Base-by-base conservation (phyloP, 2,888 invertebrate species). In the Xestobium rufovillosum region DNA sequence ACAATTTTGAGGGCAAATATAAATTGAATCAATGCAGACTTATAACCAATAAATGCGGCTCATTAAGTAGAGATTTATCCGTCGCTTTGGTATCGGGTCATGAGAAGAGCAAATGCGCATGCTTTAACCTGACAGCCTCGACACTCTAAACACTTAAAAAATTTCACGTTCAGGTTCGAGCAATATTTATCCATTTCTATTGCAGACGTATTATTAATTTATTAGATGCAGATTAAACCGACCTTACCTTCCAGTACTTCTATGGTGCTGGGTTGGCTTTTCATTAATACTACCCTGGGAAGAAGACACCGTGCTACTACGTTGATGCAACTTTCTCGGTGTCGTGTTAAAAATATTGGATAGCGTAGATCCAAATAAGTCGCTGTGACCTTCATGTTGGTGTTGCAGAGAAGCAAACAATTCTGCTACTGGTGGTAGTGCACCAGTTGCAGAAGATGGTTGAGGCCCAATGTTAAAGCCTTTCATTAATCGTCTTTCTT, bases 401-500 rank as follows among this genome's bases (percentile, higher is more conserved):
- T 70, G 75, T 59, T 83, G 83, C 47, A 84, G 65, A 11, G 83
- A 81, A 3, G 83, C 81, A 50, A 81, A 77, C 63, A 83, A 81
- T 67, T 85, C 85, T 42, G 83, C 83, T 15, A 85, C 84, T 0
- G 85, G 83, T 34, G 83, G 79, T 47, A 85, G 66, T 43, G 71
- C 65, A 13, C 70, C 70, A 12, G 71, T 70, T 41, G 75, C 70
- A 39, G 68, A 66, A 10, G 75, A 75, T 1, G 80, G 76, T 17
- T 78, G 78, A 17, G 85, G 82, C 10, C 81, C 84, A 49, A 90
- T 89, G 69, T 92, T 90, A 73, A 92, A 91, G 10, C 88, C 91
- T 65, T 92, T 92, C 89, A 92, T 90, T 37, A 92, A 70, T 1
- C 92, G 77, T 0, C 92, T 76, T 64, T 92, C 92, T 65, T 91